Percentiles rank a stretch among this genome's conserved stretches.
Evolutionary conservation across 2,888 invertebrate genomes (phyloP).

Genomic region (Drosophila bunnanda): DNA sequence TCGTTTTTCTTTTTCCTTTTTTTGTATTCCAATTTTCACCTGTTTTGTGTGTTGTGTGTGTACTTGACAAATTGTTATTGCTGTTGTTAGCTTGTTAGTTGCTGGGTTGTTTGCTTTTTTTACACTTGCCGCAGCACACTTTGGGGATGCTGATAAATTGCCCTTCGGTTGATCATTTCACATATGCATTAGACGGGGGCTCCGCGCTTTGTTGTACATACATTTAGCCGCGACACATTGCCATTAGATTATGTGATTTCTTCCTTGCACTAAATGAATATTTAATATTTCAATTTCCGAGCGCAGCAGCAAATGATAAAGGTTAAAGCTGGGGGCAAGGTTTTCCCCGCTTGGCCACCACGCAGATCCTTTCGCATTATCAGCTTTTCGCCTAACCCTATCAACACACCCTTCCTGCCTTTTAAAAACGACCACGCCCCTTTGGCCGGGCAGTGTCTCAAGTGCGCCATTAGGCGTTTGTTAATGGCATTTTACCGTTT

Average conservation of each 20-base stretch:
- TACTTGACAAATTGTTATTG: constrained; percentile 59
- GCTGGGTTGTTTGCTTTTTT: constrained; percentile 36
- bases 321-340: constrained; percentile 2
- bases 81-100: constrained; percentile 41
- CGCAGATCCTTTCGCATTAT: constrained; percentile 57
- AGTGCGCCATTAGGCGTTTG: constrained; percentile 76
- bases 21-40: constrained; percentile 18
- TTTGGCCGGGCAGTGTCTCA: constrained; percentile 53
- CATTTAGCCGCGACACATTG: constrained; percentile 40
- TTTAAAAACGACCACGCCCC: constrained; percentile 23
- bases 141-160: constrained; percentile 77
- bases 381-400: constrained; percentile 53
- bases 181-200: constrained; percentile 37
- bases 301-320: constrained; percentile 14
- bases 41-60: constrained; percentile 13
- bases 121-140: constrained; percentile 65
- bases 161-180: constrained; percentile 66
- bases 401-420: background rate
- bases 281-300: constrained; percentile 73
- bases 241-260: constrained; percentile 62
- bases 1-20: background rate
- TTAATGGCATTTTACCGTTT: constrained; percentile 81
- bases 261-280: constrained; percentile 67
- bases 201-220: constrained; percentile 5
- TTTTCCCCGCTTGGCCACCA: constrained; percentile 55